Evolutionary conservation across 2,113 vertebrate species (phyloP).

Genomic region (Phasianus colchicus): DNA sequence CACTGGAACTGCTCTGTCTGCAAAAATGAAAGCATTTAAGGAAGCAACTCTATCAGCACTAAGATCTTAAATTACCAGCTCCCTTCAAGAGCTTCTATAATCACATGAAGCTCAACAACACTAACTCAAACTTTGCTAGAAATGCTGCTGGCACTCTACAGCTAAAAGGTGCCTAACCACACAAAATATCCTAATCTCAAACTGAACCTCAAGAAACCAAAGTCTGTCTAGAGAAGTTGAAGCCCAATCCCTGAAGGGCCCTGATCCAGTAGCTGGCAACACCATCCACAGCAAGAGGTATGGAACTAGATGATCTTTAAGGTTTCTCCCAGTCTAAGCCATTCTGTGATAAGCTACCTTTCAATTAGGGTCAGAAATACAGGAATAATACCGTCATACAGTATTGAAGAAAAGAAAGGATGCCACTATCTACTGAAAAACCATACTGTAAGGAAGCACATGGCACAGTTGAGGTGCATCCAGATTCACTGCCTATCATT

Average conservation of each 20-base stretch:
- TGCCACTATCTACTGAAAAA: neutral
- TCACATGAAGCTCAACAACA: neutral
- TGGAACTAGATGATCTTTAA: too few relatives aligned
- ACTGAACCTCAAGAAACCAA: neutral
- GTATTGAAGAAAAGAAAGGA: neutral
- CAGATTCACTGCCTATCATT: neutral
- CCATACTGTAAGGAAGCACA: neutral
- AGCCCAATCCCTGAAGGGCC: too few relatives aligned
- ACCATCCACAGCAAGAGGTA: too few relatives aligned
- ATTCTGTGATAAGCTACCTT: neutral
- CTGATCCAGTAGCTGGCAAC: too few relatives aligned
- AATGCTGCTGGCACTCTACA: neutral
- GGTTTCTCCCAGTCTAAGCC: too few relatives aligned
- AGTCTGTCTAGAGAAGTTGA: neutral
- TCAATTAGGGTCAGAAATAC: neutral
- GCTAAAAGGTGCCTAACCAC: neutral
- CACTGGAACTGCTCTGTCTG: neutral
- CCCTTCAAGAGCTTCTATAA: neutral
- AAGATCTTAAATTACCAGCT: neutral
- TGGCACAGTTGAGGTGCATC: neutral
- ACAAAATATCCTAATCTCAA: neutral
- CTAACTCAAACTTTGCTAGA: neutral
- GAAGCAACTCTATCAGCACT: neutral
- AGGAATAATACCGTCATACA: neutral
- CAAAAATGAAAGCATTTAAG: fast-evolving